Evolutionary conservation across 2,888 invertebrate genomes (phyloP).

Genomic region (Hydroisotoma schaefferi): DNA sequence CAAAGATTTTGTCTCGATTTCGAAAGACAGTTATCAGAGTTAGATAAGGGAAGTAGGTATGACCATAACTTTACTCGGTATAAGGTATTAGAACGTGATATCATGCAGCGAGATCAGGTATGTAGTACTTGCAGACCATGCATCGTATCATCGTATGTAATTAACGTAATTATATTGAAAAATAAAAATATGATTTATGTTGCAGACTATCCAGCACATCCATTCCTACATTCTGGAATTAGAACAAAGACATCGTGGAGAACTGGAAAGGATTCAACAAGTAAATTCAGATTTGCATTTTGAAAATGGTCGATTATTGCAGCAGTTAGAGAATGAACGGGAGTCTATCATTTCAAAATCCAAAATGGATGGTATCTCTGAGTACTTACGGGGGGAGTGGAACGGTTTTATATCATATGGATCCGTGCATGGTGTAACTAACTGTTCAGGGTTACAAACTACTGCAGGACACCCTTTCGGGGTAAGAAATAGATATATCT

Average conservation of each 20-base stretch:
- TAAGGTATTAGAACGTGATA: neutral
- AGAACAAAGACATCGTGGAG: neutral
- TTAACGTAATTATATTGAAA: neutral
- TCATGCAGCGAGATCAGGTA: slow-evolving; percentile 2
- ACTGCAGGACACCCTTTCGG: neutral
- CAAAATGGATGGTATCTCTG: neutral
- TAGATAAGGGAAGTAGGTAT: neutral
- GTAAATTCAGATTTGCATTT: neutral
- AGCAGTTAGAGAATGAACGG: neutral
- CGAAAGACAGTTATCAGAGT: neutral
- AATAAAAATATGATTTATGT: neutral
- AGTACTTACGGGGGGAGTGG: slow-evolving; percentile 1
- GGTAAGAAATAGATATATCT: too few relatives aligned
- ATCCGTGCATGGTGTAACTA: too few relatives aligned
- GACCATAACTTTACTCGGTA: neutral
- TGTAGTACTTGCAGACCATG: too few relatives aligned
- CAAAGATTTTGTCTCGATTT: neutral
- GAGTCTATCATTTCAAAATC: slow-evolving; percentile 1
- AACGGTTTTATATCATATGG: neutral
- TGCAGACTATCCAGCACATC: neutral
- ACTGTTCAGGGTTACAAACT: neutral
- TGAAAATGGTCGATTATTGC: neutral
- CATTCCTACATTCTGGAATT: neutral
- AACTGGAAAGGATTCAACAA: neutral
- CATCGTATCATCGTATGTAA: too few relatives aligned